A percentile compares a stretch with the other conserved stretches of the same genome.
Conservation (phyloP, 2,113 vertebrate genomes). For the Salvator merianae region DNA sequence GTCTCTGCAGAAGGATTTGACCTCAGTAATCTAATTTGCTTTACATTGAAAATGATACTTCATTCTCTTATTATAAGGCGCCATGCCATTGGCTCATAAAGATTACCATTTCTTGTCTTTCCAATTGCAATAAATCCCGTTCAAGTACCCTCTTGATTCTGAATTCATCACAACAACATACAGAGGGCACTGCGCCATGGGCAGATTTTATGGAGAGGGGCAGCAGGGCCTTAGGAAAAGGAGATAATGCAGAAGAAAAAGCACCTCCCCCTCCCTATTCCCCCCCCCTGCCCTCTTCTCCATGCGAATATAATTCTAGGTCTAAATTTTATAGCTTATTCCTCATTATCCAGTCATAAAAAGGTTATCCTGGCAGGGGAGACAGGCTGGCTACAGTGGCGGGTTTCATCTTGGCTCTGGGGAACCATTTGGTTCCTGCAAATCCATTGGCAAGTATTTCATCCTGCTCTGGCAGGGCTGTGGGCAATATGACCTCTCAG, state of each 20-base stretch:
- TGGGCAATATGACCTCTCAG: conserved; percentile 53
- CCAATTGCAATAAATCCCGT: conserved; percentile 75
- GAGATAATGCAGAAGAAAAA: conserved; percentile 58
- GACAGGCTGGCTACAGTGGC: conserved; percentile 60
- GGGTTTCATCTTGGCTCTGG: conserved; percentile 51
- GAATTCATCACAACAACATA: conserved; percentile 72
- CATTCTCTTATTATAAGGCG: conserved; percentile 74
- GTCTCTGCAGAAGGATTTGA: conserved; percentile 71
- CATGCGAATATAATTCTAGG: conserved; percentile 58
- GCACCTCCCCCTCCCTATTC: conserved; percentile 23
- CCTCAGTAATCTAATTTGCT: conserved; percentile 77
- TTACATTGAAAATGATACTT: conserved; percentile 79
- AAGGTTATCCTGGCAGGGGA: conserved; percentile 70
- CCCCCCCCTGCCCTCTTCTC: conserved; percentile 32
- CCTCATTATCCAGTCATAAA: conserved; percentile 69
- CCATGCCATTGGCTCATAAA: conserved; percentile 70
- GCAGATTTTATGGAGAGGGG: conserved; percentile 50
- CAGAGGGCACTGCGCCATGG: conserved; percentile 60
- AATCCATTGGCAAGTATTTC: conserved; percentile 66
- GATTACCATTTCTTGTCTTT: conserved; percentile 75
- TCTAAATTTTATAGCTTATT: conserved; percentile 66
- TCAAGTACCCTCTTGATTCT: conserved; percentile 74
- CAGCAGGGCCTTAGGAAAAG: conserved; percentile 45
- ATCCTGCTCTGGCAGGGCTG: conserved; percentile 52
- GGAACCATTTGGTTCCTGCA: conserved; percentile 67